phyloP scores from a whole-genome alignment of 2,888 invertebrate species.

The Lasioglossum oenotherae region DNA sequence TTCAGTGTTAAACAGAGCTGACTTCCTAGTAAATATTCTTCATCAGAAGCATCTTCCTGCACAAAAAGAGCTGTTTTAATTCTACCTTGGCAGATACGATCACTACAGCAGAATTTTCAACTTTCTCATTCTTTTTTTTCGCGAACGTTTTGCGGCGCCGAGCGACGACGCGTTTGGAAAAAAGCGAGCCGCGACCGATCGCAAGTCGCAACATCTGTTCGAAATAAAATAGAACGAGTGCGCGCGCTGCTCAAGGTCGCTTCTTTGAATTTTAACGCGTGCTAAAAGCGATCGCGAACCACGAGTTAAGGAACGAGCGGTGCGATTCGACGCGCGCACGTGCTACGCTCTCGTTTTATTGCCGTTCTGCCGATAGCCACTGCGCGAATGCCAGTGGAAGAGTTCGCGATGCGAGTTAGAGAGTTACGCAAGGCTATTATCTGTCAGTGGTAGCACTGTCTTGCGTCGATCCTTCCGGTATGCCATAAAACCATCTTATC shows the following conservation, averaged over 20 bases:
- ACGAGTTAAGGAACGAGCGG: slow-evolving; percentile 31
- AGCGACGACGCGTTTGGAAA: slow-evolving; percentile 7
- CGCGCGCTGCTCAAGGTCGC: slow-evolving; percentile 57
- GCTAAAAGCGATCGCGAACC: slow-evolving; percentile 45
- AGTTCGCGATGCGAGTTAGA: background rate
- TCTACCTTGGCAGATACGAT: no score
- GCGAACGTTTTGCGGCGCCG: background rate
- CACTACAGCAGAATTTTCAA: background rate
- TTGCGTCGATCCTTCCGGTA: background rate
- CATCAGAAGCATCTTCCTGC: background rate
- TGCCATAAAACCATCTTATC: slow-evolving; percentile 13
- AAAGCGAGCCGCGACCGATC: slow-evolving; percentile 38
- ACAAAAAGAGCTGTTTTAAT: background rate
- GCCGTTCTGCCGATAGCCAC: slow-evolving; percentile 1
- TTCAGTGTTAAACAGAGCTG: no score
- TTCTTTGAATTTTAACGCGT: slow-evolving; percentile 48
- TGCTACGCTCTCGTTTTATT: slow-evolving; percentile 22
- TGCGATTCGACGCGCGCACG: slow-evolving; percentile 46
- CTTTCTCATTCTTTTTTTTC: background rate
- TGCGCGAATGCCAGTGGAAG: background rate
- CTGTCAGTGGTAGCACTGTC: background rate
- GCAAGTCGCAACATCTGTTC: slow-evolving; percentile 53
- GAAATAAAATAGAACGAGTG: slow-evolving; percentile 58
- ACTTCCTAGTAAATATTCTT: background rate
- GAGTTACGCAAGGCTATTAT: background rate